Conservation (phyloP, 2,113 vertebrate genomes). For the Tylochromis polylepis region DNA sequence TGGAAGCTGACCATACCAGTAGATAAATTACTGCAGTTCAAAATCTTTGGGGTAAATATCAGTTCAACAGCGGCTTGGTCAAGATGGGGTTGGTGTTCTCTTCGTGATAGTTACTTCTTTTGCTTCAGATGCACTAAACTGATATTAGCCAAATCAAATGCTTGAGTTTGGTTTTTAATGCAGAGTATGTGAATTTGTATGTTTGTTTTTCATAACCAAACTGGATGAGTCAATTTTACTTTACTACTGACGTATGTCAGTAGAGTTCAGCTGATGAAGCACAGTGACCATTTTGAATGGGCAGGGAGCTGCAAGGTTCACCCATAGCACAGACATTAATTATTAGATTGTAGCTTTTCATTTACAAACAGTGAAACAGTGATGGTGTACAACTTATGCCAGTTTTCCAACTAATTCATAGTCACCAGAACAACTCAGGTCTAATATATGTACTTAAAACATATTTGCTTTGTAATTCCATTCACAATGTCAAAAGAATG, state of each 20-base stretch:
- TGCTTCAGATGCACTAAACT: too few species aligned
- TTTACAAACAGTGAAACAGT: background rate
- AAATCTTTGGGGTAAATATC: background rate
- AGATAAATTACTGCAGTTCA: background rate
- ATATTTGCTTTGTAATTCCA: background rate
- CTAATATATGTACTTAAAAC: too few species aligned
- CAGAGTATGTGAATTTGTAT: too few species aligned
- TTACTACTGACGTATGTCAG: too few species aligned
- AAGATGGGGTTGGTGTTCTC: too few species aligned
- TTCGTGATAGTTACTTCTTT: too few species aligned
- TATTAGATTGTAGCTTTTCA: background rate
- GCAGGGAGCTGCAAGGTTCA: background rate
- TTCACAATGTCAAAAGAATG: constrained; percentile 6
- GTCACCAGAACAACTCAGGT: background rate
- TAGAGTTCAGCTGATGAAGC: too few species aligned
- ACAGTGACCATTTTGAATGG: background rate
- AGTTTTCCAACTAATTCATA: background rate
- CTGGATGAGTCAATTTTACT: too few species aligned
- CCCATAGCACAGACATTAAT: background rate
- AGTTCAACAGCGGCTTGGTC: too few species aligned
- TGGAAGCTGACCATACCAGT: background rate
- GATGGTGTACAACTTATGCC: background rate
- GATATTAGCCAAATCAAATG: too few species aligned
- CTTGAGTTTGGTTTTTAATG: too few species aligned
- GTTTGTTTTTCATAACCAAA: too few species aligned